phyloP scores from a whole-genome alignment of 2,113 vertebrate genomes.

The Stictonetta naevosa region DNA sequence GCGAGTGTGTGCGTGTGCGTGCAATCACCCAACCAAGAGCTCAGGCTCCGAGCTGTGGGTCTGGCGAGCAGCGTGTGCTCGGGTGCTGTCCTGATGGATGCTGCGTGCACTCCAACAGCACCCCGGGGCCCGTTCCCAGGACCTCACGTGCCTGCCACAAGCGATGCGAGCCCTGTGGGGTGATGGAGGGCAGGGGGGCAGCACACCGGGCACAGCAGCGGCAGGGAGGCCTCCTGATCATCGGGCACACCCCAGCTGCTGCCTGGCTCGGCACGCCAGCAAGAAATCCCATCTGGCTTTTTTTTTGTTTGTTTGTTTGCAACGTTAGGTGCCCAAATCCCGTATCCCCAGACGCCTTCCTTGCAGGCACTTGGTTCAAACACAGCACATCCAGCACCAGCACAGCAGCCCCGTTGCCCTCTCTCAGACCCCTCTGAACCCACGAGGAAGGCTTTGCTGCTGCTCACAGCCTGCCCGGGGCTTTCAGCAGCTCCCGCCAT shows the following conservation, averaged over 20 bases:
- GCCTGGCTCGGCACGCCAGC: background rate
- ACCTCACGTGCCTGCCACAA: background rate
- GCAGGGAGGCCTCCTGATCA: background rate
- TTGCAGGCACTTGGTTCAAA: background rate
- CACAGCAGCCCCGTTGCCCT: background rate
- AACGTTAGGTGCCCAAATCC: background rate
- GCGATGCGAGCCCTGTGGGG: background rate
- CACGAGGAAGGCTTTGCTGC: background rate
- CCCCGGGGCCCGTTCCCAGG: background rate
- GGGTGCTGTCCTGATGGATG: background rate
- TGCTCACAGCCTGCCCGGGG: background rate
- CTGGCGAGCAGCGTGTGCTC: background rate
- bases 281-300: background rate
- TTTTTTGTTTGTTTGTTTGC: too few relatives aligned
- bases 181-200: background rate
- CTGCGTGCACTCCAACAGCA: rapidly evolving
- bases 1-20: too few relatives aligned
- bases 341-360: background rate
- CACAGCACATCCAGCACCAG: background rate
- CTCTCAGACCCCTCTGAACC: background rate
- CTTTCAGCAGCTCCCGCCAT: background rate
- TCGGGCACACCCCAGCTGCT: rapidly evolving
- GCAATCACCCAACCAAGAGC: background rate
- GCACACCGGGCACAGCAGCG: too few relatives aligned
- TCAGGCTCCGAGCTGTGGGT: background rate